phyloP scores from a whole-genome alignment of 1,140 invertebrate species.

The Tetragonula clypearis region DNA sequence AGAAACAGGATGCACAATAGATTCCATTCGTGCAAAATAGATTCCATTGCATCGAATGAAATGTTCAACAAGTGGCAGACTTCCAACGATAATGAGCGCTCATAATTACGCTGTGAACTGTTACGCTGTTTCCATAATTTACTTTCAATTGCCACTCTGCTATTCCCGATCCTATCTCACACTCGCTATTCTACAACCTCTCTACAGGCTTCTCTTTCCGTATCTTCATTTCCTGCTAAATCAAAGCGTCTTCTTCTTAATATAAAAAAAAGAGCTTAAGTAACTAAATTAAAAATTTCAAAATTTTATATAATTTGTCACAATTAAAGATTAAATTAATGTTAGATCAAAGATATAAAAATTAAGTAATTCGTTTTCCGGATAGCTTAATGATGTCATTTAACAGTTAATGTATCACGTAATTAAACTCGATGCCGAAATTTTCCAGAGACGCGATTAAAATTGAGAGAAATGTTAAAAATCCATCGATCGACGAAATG shows the following conservation, averaged over 20 bases:
- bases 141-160: background rate
- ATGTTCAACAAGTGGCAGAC: background rate
- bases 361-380: too few relatives aligned
- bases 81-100: background rate
- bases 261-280: background rate
- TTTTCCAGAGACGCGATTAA: background rate
- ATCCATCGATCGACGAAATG: background rate
- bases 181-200: background rate
- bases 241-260: background rate
- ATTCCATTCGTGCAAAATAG: too few relatives aligned
- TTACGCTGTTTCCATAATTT: background rate
- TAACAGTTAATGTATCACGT: too few relatives aligned
- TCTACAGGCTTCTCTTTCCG: background rate
- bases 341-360: too few relatives aligned
- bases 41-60: background rate
- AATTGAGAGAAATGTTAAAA: too few relatives aligned
- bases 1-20: too few relatives aligned
- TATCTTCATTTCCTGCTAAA: background rate
- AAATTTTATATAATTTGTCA: too few relatives aligned
- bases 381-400: too few relatives aligned
- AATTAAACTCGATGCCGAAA: background rate
- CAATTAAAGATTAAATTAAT: too few relatives aligned
- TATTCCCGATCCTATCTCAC: background rate
- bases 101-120: background rate
- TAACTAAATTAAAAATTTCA: too few relatives aligned